Percentiles rank a stretch among this genome's conserved stretches.
Conservation (phyloP, 2,113 vertebrate genomes). For the Pangasianodon hypophthalmus region DNA sequence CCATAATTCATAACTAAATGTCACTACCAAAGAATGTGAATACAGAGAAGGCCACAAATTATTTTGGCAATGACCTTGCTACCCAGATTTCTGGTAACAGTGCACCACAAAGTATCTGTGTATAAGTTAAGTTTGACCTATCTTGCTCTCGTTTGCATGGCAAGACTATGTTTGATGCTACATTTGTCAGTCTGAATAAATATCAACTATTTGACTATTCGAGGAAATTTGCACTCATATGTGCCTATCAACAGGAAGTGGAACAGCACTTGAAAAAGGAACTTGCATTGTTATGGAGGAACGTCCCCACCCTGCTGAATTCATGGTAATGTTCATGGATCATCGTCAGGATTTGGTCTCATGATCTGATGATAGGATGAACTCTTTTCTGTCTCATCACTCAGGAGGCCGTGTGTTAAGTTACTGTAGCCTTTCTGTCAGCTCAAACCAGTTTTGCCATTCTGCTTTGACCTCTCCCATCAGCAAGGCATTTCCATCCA, state of each 20-base stretch:
- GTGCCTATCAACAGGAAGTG: slow-evolving; percentile 15
- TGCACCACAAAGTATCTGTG: not conserved
- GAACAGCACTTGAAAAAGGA: slow-evolving; percentile 12
- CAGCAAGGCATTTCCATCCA: too few species aligned
- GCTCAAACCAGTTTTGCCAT: not conserved
- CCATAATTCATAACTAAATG: not conserved
- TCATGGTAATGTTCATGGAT: not conserved
- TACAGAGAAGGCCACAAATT: not conserved
- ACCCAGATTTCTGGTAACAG: not conserved
- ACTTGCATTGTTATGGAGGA: not conserved
- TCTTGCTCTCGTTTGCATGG: slow-evolving; percentile 35
- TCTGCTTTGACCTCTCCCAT: not conserved
- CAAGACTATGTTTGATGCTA: slow-evolving; percentile 22
- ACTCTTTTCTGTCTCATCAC: not conserved
- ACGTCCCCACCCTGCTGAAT: too few species aligned
- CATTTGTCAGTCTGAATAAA: not conserved
- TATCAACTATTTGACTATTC: slow-evolving; percentile 41
- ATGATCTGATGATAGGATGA: not conserved
- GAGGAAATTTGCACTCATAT: not conserved
- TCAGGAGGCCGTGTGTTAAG: not conserved
- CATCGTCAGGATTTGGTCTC: not conserved
- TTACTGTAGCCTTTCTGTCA: not conserved
- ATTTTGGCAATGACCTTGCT: not conserved
- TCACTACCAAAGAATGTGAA: not conserved
- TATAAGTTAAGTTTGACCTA: not conserved